phyloP scores from a whole-genome alignment of 1,140 invertebrate species.

The Fopius arisanus region DNA sequence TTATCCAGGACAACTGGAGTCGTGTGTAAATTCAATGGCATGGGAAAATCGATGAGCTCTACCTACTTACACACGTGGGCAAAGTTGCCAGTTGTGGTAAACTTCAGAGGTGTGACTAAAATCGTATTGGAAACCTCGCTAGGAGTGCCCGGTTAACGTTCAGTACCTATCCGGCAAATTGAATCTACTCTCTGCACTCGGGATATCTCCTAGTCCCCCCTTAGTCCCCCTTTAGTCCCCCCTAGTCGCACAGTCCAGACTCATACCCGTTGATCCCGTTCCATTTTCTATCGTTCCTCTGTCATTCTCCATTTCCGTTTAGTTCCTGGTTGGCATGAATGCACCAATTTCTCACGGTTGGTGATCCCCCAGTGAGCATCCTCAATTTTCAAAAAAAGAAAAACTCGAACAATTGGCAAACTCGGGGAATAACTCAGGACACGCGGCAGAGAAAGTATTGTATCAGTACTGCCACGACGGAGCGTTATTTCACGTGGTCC shows the following conservation, averaged over 20 bases:
- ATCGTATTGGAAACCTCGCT: neutral
- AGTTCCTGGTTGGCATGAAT: slow-evolving; percentile 9
- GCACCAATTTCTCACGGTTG: slow-evolving; percentile 18
- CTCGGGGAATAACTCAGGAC: too few relatives aligned
- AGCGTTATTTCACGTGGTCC: neutral
- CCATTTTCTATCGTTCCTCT: slow-evolving; percentile 11
- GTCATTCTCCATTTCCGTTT: neutral
- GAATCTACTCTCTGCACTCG: slow-evolving; percentile 19
- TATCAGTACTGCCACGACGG: neutral
- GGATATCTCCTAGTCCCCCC: neutral
- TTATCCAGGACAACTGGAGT: too few relatives aligned
- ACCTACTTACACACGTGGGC: neutral
- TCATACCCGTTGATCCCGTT: neutral
- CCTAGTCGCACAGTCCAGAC: neutral
- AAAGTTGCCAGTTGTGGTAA: slow-evolving; percentile 16
- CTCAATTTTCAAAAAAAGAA: neutral
- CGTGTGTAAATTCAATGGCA: neutral
- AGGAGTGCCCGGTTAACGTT: slow-evolving; percentile 8
- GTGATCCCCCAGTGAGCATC: neutral
- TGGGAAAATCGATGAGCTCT: neutral
- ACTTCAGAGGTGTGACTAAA: slow-evolving; percentile 24
- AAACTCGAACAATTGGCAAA: neutral
- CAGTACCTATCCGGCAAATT: slow-evolving; percentile 12
- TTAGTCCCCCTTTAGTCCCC: neutral
- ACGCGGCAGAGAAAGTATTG: too few relatives aligned